Evolutionary conservation across 2,797 vertebrate species (phyloP), one percentile per base, ranked within the genome.

Genomic region (Prunella strophiata): DNA sequence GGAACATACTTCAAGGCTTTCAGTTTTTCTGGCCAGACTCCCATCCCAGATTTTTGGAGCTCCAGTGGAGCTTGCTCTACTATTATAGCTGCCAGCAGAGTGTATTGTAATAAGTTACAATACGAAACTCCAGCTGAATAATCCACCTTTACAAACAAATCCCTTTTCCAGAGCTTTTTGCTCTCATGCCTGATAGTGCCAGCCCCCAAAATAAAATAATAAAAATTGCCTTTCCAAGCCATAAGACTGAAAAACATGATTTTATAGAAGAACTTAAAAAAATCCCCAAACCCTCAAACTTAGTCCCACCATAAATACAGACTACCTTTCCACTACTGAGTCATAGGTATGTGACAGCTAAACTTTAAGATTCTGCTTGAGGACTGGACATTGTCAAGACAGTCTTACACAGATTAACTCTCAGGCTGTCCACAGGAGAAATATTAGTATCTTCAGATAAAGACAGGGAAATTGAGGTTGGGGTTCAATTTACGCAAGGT

Each of bases 1-100:
- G 78, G 91, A 97, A 96, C 59, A 43, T 52, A 92, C 86, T 95
- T 91, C 67, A 94, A 96, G 94, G 89, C 84, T 96, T 93, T 92
- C 76, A 89, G 65, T 62, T 96, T 91, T 95, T 76, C 94, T 96
- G 96, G 94, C 91, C 81, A 86, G 87, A 72, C 47, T 96, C 95
- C 94, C 94, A 95, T 57, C 50, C 57, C 66, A 86, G 73, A 81
- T 34, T 93, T 94, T 52, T 76, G 70, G 82, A 96, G 63, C 89
- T 92, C 74, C 73, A 74, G 42, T 59, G 63, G n/a, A 61, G 51
- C 52, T 96, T 86, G 36, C 73, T 85, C 65, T 83, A 48, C 78
- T 85, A 45, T 79, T 72, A 48, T 4, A 91, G 68, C 79, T 95
- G 90, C 88, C 87, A 87, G 77, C 32, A 85, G 36, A 88, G 23